phyloP scores from a whole-genome alignment of 2,113 vertebrate species.

The Okapia johnstoni region DNA sequence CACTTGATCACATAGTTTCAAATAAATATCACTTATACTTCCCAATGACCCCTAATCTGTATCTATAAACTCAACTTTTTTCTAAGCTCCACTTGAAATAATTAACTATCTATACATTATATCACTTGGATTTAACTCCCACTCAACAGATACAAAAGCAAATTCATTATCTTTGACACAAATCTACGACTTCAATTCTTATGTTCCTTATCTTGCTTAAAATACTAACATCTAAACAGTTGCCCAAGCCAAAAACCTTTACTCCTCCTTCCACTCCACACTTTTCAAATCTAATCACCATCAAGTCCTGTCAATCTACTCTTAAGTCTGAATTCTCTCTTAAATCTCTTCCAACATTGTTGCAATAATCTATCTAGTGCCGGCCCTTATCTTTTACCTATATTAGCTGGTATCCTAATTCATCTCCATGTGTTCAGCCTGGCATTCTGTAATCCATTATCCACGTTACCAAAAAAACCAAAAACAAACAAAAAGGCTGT shows the following conservation, averaged over 20 bases:
- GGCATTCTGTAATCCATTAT: neutral
- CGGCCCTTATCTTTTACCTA: neutral
- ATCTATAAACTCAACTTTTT: neutral
- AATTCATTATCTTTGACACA: neutral
- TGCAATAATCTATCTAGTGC: neutral
- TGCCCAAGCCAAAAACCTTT: neutral
- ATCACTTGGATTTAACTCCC: neutral
- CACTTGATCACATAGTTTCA: neutral
- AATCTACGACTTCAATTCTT: neutral
- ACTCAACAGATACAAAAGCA: neutral
- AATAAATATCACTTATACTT: neutral
- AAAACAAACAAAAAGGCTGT: neutral
- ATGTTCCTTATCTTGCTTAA: neutral
- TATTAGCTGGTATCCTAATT: slow-evolving; percentile 6
- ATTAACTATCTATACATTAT: neutral
- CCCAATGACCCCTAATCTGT: neutral
- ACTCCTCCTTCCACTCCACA: neutral
- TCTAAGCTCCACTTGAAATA: neutral
- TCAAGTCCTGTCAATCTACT: neutral
- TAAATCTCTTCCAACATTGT: neutral
- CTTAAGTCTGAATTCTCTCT: neutral
- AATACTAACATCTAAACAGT: neutral
- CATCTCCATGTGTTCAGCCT: neutral
- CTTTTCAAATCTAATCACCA: neutral
- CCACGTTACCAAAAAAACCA: neutral